Evolutionary conservation across 2,113 vertebrate species (phyloP).

Genomic region (Lota lota): DNA sequence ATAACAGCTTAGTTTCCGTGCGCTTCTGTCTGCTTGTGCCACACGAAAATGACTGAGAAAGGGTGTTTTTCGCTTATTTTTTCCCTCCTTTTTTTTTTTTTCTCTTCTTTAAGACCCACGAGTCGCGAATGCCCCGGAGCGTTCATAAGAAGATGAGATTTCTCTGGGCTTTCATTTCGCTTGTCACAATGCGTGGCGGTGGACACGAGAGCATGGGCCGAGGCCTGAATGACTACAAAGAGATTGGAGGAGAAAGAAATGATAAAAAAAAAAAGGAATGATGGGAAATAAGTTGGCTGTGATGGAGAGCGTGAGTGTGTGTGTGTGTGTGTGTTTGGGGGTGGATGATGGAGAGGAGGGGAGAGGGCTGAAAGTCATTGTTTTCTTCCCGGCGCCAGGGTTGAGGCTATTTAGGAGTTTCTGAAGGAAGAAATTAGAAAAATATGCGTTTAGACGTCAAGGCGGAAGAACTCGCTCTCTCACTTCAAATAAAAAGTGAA

Average conservation of each 20-base stretch:
- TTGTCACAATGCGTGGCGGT: conserved; percentile 66
- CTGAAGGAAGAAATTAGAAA: conserved; percentile 74
- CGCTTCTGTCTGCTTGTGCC: conserved; percentile 36
- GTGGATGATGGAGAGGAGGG: conserved; percentile 23
- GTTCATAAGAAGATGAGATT: conserved; percentile 76
- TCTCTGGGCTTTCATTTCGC: conserved; percentile 74
- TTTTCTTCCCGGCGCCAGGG: conserved; percentile 66
- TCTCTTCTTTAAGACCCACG: conserved; percentile 44
- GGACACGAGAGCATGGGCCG: conserved; percentile 44
- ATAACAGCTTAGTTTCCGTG: conserved; percentile 37
- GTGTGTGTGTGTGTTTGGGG: conserved; percentile 12
- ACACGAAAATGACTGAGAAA: conserved; percentile 43
- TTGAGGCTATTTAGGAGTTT: conserved; percentile 71
- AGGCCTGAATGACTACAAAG: conserved; percentile 58
- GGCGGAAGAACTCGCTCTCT: conserved; percentile 50
- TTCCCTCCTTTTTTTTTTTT: conserved; percentile 17
- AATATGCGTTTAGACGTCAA: conserved; percentile 57
- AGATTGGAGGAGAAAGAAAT: conserved; percentile 73
- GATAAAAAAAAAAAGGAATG: conserved; percentile 50
- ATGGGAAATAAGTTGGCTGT: conserved; percentile 64
- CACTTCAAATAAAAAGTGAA: conserved; percentile 60
- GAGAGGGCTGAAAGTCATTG: conserved; percentile 70
- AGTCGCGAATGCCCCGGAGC: conserved; percentile 57
- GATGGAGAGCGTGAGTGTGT: conserved; percentile 34
- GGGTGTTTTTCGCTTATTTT: conserved; percentile 14